phyloP scores from a whole-genome alignment of 2,113 vertebrate genomes.

The Aegypius monachus region DNA sequence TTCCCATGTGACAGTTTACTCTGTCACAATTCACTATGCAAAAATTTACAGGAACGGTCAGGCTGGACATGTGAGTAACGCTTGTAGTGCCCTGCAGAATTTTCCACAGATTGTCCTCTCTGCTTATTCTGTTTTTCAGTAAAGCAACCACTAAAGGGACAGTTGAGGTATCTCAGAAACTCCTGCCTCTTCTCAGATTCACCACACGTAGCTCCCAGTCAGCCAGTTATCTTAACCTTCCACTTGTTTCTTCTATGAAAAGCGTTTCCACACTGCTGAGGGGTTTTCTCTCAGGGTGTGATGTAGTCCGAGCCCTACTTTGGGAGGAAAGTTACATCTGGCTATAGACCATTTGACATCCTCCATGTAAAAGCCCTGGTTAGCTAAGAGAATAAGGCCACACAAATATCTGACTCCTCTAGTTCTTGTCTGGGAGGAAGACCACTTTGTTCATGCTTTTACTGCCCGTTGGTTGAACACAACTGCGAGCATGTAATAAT shows the following conservation, averaged over 20 bases:
- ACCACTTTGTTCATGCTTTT: neutral
- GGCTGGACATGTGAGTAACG: neutral
- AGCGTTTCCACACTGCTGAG: neutral
- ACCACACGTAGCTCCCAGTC: neutral
- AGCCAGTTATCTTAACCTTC: neutral
- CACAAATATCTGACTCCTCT: neutral
- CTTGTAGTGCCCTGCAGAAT: neutral
- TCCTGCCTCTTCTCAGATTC: neutral
- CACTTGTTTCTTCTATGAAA: neutral
- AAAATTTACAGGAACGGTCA: neutral
- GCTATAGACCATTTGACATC: neutral
- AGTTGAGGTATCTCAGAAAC: neutral
- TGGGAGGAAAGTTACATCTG: neutral
- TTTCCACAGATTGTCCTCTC: neutral
- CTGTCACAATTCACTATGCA: neutral
- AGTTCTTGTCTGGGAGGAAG: neutral
- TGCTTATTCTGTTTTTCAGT: neutral
- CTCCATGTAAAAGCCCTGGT: neutral
- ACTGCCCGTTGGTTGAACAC: neutral
- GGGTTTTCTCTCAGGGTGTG: neutral
- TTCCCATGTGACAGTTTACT: neutral
- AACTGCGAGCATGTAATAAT: neutral
- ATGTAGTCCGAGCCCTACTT: neutral
- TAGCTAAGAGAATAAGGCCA: neutral
- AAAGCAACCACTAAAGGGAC: neutral